phyloP scores from a whole-genome alignment of 2,888 invertebrate species.

The Griposia aprilina region DNA sequence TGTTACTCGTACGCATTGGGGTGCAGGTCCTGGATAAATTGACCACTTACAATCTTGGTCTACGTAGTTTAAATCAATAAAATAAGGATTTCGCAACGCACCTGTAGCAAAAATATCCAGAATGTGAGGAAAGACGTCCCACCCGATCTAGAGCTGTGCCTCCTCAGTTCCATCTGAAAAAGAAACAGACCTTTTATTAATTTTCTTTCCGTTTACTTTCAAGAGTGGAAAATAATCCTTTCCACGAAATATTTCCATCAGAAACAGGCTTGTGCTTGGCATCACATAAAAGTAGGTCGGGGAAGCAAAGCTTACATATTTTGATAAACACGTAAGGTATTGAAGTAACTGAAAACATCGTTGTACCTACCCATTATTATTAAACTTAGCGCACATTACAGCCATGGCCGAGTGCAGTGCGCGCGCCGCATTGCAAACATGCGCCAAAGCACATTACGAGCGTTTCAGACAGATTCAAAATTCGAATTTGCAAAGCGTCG shows the following conservation, averaged over 20 bases:
- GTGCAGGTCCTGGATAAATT: too few relatives aligned
- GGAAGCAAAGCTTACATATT: not conserved
- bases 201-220: not conserved
- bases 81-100: constrained; percentile 50
- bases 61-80: too few relatives aligned
- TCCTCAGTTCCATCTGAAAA: constrained; percentile 86
- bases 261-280: not conserved
- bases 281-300: not conserved
- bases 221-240: not conserved
- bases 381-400: too few relatives aligned
- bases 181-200: constrained; percentile 48
- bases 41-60: too few relatives aligned
- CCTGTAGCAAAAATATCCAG: constrained; percentile 89
- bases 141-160: constrained; percentile 71
- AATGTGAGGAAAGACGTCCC: constrained; percentile 84
- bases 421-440: too few relatives aligned
- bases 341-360: not conserved
- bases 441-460: too few relatives aligned
- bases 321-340: not conserved
- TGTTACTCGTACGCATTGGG: too few relatives aligned
- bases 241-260: not conserved
- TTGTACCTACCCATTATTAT: too few relatives aligned
- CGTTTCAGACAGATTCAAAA: too few relatives aligned
- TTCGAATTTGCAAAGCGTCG: too few relatives aligned
- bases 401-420: too few relatives aligned